Conservation (phyloP, 2,113 vertebrate genomes). For the Poeciliopsis retropinna region DNA sequence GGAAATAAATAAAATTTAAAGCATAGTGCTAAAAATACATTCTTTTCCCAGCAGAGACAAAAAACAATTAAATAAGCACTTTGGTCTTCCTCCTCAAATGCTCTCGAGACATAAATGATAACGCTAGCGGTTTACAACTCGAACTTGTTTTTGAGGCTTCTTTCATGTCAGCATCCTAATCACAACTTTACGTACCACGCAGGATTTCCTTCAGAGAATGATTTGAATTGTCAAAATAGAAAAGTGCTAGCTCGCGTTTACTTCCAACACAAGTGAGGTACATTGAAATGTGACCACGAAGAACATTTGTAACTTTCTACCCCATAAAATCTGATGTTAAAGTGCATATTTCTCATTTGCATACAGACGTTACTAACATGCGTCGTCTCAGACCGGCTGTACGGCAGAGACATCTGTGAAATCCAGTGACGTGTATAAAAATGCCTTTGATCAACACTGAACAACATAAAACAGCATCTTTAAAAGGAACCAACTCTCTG, state of each 20-base stretch:
- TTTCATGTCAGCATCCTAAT: constrained; percentile 36
- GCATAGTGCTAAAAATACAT: constrained; percentile 82
- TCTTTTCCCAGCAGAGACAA: constrained; percentile 80
- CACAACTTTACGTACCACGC: constrained; percentile 39
- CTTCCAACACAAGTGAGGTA: constrained; percentile 11
- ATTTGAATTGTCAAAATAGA: constrained; percentile 30
- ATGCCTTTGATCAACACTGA: background rate
- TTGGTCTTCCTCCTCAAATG: constrained; percentile 89
- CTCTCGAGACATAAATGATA: constrained; percentile 66
- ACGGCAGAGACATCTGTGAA: background rate
- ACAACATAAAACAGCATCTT: background rate
- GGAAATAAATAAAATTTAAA: constrained; percentile 61
- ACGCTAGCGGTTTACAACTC: constrained; percentile 51
- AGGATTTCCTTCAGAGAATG: constrained; percentile 14
- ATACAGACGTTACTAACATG: constrained; percentile 15
- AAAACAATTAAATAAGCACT: constrained; percentile 82
- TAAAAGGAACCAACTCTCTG: background rate
- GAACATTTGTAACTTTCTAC: constrained; percentile 41
- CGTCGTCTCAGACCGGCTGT: background rate
- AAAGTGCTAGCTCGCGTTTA: background rate
- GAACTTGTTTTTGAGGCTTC: constrained; percentile 39
- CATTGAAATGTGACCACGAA: constrained; percentile 27
- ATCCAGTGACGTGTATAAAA: background rate
- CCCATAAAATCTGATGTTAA: constrained; percentile 44
- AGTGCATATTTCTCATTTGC: constrained; percentile 61